These are phyloP conservation scores for Marcusenius ussheri DNA, from an alignment of 2,113 vertebrate genomes.

Conservation along the genomic window DNA sequence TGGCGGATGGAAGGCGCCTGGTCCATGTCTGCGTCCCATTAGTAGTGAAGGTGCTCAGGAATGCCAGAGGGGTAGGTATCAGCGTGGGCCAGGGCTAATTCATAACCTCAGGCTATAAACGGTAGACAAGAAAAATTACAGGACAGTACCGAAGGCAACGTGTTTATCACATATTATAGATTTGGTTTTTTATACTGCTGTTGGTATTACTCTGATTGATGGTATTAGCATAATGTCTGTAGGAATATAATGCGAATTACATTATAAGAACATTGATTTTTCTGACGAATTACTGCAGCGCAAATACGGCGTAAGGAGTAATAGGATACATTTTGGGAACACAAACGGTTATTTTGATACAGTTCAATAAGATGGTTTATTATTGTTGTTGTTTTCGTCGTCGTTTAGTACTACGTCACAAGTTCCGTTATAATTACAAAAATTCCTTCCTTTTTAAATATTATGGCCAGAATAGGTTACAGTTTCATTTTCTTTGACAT, in stretches of 20 bases:
- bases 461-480: background rate
- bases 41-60: constrained; percentile 35
- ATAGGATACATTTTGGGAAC: background rate
- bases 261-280: background rate
- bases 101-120: background rate
- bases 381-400: background rate
- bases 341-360: background rate
- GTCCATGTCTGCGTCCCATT: constrained; percentile 73
- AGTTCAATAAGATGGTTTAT: background rate
- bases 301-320: background rate
- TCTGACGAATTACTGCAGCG: background rate
- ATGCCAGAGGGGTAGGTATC: constrained; percentile 28
- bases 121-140: background rate
- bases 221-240: background rate
- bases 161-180: background rate
- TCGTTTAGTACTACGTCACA: background rate
- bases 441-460: background rate
- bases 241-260: background rate
- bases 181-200: background rate
- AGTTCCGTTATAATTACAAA: background rate
- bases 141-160: background rate
- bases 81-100: background rate
- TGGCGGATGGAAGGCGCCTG: constrained; percentile 76
- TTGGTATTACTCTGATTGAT: background rate
- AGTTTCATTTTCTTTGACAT: background rate